These are phyloP conservation scores for Thelaira solivaga DNA, from an alignment of 2,888 invertebrate species.

Conservation along the genomic window DNA sequence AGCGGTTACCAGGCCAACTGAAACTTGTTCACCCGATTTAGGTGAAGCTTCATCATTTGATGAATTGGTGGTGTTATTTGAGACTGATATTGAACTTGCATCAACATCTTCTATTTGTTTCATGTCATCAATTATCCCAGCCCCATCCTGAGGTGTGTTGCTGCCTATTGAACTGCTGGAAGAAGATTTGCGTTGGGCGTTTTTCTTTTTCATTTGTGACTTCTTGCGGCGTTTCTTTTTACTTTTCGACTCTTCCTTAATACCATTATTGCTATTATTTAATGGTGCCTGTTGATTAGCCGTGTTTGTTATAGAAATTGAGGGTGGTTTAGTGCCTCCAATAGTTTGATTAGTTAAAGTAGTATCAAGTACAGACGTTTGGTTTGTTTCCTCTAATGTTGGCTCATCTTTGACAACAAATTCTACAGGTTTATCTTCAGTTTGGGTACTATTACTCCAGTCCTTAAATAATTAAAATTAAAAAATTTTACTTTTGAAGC, in stretches of 20 bases:
- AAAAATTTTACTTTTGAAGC: background rate
- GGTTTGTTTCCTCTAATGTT: conserved; percentile 17
- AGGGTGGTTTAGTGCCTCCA: conserved; percentile 4
- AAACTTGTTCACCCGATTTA: conserved; percentile 69
- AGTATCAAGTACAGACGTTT: conserved; percentile 2
- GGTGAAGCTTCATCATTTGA: conserved; percentile 73
- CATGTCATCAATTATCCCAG: conserved; percentile 43
- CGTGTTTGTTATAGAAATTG: conserved; percentile 24
- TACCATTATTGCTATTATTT: conserved; percentile 38
- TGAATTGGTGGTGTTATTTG: conserved; percentile 71
- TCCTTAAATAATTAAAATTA: conserved; percentile 61
- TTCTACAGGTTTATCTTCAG: conserved; percentile 59
- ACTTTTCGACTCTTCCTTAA: conserved; percentile 78
- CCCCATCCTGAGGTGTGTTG: conserved; percentile 66
- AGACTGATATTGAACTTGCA: conserved; percentile 66
- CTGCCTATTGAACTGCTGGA: conserved; percentile 76
- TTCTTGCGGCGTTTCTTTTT: conserved; percentile 89
- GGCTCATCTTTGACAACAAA: conserved; percentile 41
- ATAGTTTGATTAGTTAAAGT: conserved; percentile 42
- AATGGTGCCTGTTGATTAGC: conserved; percentile 22
- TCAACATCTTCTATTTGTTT: conserved; percentile 71
- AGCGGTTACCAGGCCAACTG: conserved; percentile 66
- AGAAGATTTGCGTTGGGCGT: conserved; percentile 84
- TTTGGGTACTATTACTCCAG: conserved; percentile 67
- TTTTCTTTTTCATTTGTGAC: conserved; percentile 88